Percentiles rank a stretch among this genome's conserved stretches.
Conservation (phyloP, 2,888 invertebrate species). For the Crepidodera aurea region DNA sequence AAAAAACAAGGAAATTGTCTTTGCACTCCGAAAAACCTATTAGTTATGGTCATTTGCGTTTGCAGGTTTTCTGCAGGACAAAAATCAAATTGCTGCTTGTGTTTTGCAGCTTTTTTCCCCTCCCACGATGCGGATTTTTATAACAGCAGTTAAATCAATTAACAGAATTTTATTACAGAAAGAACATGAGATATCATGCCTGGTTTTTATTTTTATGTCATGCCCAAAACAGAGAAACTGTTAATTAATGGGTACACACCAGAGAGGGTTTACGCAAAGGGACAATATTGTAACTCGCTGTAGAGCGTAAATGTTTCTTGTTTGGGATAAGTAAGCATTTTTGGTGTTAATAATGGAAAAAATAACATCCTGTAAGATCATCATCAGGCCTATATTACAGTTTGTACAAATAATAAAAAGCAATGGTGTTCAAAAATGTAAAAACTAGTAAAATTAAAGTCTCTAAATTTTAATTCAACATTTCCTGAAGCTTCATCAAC, state of each 20-base stretch:
- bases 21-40: constrained; percentile 28
- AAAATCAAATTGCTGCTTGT: constrained; percentile 20
- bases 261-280: too few relatives aligned
- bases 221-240: neutral
- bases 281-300: too few relatives aligned
- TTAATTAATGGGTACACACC: neutral
- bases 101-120: constrained; percentile 4
- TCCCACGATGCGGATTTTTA: constrained; percentile 18
- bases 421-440: too few relatives aligned
- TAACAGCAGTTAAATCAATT: constrained; percentile 22
- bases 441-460: too few relatives aligned
- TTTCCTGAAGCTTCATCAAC: too few relatives aligned
- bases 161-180: constrained; percentile 10
- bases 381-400: too few relatives aligned
- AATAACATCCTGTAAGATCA: too few relatives aligned
- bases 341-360: too few relatives aligned
- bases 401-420: too few relatives aligned
- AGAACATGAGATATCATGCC: constrained; percentile 3
- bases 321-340: too few relatives aligned
- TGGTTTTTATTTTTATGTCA: constrained; percentile 5
- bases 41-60: constrained; percentile 29
- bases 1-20: constrained; percentile 16
- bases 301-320: too few relatives aligned
- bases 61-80: constrained; percentile 26
- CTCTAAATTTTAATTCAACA: too few relatives aligned